Evolutionary conservation across 2,113 vertebrate species (phyloP).

Genomic region (Ramphastos sulfuratus): DNA sequence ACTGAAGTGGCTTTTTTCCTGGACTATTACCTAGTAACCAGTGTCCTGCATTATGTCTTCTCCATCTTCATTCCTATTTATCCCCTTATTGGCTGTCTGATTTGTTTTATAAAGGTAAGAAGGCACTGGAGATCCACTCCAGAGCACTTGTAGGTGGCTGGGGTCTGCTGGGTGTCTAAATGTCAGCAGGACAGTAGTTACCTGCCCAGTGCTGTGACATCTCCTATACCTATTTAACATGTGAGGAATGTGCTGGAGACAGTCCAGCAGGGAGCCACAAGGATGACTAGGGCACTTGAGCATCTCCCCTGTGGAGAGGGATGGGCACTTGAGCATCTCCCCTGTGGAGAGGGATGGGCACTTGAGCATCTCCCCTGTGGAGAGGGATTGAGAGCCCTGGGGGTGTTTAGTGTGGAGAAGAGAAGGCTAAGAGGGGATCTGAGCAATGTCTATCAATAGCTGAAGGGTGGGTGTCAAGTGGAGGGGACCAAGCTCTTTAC

Average conservation of each 20-base stretch:
- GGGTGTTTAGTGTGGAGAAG: no score
- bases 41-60: slow-evolving; percentile 83
- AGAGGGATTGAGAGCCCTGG: no score
- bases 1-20: slow-evolving; percentile 82
- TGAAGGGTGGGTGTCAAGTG: no score
- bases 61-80: slow-evolving; percentile 91
- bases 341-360: no score
- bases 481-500: no score
- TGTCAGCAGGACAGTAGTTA: accelerated
- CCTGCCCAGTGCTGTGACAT: accelerated
- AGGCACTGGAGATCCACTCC: neutral
- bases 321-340: no score
- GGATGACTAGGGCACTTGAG: no score
- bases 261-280: no score
- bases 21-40: slow-evolving; percentile 70
- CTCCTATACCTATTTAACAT: accelerated
- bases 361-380: no score
- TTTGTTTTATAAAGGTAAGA: slow-evolving; percentile 90
- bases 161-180: neutral
- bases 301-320: no score
- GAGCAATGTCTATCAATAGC: no score
- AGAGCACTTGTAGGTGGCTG: neutral
- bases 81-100: slow-evolving; percentile 91
- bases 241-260: neutral
- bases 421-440: no score